These are phyloP conservation scores for Sphyrna mokarran DNA, from an alignment of 2,113 vertebrate genomes.

Conservation along the genomic window DNA sequence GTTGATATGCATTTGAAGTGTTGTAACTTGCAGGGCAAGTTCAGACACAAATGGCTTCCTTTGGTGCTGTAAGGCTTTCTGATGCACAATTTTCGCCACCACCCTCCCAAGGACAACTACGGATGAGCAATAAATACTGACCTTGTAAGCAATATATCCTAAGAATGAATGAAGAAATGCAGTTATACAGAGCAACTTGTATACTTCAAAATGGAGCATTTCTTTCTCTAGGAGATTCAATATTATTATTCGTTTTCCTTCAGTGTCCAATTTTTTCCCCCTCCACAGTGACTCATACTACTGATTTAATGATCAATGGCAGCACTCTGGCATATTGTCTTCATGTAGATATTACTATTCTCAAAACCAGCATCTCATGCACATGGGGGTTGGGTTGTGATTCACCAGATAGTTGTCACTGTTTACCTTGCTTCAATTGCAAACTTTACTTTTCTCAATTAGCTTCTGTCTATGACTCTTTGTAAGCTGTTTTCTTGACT, in stretches of 20 bases:
- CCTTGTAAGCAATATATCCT: neutral
- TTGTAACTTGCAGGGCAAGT: too few species aligned
- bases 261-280: neutral
- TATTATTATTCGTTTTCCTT: neutral
- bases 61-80: neutral
- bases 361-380: neutral
- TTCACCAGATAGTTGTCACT: neutral
- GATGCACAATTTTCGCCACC: neutral
- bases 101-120: neutral
- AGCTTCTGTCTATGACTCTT: neutral
- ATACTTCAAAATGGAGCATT: neutral
- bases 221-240: neutral
- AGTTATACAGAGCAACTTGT: neutral
- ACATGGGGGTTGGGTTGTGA: neutral
- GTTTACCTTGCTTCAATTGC: neutral
- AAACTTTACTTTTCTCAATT: neutral
- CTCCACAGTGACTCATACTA: neutral
- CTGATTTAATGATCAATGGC: neutral
- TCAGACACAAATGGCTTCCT: too few species aligned
- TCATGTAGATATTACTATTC: neutral
- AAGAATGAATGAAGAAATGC: neutral
- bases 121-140: neutral
- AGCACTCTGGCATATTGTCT: neutral
- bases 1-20: too few species aligned
- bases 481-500: neutral